phyloP scores from a whole-genome alignment of 2,797 vertebrate species.

The Heterohyrax brucei region DNA sequence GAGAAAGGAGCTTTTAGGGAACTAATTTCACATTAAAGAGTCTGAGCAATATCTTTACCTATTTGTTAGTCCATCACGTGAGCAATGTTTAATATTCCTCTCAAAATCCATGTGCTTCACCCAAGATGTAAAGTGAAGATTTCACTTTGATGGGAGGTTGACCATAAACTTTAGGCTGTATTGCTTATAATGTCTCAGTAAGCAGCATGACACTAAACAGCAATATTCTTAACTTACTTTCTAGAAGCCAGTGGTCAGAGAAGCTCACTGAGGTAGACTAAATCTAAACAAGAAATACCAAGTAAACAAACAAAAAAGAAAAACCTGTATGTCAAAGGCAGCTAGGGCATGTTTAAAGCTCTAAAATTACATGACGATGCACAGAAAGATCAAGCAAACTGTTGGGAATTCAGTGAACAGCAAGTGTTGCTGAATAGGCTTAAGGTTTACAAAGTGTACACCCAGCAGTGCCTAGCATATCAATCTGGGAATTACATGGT shows the following conservation, averaged over 20 bases:
- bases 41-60: slow-evolving; percentile 69
- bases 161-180: slow-evolving; percentile 12
- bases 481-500: neutral
- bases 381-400: neutral
- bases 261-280: neutral
- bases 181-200: slow-evolving; percentile 34
- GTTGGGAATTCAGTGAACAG: neutral
- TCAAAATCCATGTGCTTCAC: slow-evolving; percentile 73
- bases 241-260: neutral
- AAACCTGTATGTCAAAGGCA: neutral
- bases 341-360: slow-evolving; percentile 17
- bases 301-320: slow-evolving; percentile 1
- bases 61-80: slow-evolving; percentile 47
- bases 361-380: neutral
- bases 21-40: slow-evolving; percentile 69
- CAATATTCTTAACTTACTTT: neutral
- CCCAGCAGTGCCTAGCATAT: rapidly evolving
- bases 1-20: slow-evolving; percentile 64
- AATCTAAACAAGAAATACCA: neutral
- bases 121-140: slow-evolving; percentile 60
- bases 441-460: neutral
- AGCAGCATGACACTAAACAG: neutral
- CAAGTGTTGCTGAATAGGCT: neutral
- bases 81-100: slow-evolving; percentile 50
- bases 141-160: neutral